A percentile compares a stretch with the other conserved stretches of the same genome.
These are phyloP conservation scores for Venustaconcha ellipsiformis DNA, from an alignment of 1,140 invertebrate species.

Conservation along the genomic window DNA sequence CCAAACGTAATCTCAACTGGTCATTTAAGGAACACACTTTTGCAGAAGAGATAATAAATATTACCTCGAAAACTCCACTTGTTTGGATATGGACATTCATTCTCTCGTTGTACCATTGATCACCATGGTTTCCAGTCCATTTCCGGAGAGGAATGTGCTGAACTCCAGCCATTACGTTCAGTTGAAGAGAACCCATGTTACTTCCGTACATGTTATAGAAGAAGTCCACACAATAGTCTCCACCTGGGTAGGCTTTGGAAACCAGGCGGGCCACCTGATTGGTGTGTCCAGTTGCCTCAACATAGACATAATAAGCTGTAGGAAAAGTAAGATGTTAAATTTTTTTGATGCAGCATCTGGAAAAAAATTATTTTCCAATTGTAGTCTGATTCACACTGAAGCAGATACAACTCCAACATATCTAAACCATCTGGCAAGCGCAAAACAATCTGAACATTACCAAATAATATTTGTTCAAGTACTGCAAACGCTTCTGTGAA, in stretches of 20 bases:
- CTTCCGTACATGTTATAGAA: slow-evolving; percentile 66
- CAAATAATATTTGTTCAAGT: too few species aligned
- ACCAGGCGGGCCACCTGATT: slow-evolving; percentile 33
- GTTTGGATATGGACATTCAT: slow-evolving; percentile 38
- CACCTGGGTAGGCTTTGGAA: slow-evolving; percentile 30
- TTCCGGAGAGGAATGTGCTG: slow-evolving; percentile 20
- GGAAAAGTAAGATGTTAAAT: background rate
- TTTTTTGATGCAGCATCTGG: too few species aligned
- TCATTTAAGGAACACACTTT: too few species aligned
- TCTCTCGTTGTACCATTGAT: slow-evolving; percentile 32
- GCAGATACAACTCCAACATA: too few species aligned
- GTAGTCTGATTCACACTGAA: too few species aligned
- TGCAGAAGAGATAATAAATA: slow-evolving; percentile 1
- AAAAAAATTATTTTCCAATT: too few species aligned
- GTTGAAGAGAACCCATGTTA: slow-evolving; percentile 37
- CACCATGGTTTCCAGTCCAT: slow-evolving; percentile 38
- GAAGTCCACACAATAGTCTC: slow-evolving; percentile 48
- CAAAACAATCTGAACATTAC: too few species aligned
- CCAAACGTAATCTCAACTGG: too few species aligned
- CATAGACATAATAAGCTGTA: slow-evolving; percentile 44
- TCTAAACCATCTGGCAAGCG: too few species aligned
- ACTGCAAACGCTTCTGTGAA: too few species aligned
- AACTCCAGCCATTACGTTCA: slow-evolving; percentile 20
- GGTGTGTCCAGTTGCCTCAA: slow-evolving; percentile 40
- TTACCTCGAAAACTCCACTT: slow-evolving; percentile 32